Conservation (phyloP, 2,888 invertebrate genomes). For the Acronicta aceris region DNA sequence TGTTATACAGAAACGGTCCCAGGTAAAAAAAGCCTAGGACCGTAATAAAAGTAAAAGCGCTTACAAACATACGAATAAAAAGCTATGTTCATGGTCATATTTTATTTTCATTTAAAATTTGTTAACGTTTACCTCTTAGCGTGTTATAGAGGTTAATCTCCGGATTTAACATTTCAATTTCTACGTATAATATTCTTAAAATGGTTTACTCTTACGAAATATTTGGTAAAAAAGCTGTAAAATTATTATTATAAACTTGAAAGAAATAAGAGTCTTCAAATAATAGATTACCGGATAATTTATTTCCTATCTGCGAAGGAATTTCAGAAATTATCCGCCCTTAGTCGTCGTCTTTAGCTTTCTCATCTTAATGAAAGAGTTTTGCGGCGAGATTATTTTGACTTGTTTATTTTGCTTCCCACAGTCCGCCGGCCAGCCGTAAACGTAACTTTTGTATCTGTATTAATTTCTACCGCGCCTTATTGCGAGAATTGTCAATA, state of each 20-base stretch:
- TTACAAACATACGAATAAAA: too few species aligned
- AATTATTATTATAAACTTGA: too few species aligned
- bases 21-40: too few species aligned
- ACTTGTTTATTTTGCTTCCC: conserved; percentile 75
- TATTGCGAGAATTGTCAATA: conserved; percentile 36
- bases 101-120: too few species aligned
- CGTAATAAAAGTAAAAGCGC: too few species aligned
- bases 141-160: too few species aligned
- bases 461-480: conserved; percentile 54
- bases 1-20: too few species aligned
- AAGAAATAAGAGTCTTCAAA: conserved; percentile 12
- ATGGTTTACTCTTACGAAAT: too few species aligned
- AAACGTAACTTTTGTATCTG: conserved; percentile 40
- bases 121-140: too few species aligned
- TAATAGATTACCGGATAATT: conserved; percentile 51
- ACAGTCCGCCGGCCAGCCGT: conserved; percentile 55
- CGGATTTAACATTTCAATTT: too few species aligned
- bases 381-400: conserved; percentile 76
- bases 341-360: conserved; percentile 73
- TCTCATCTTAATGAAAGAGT: conserved; percentile 81
- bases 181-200: too few species aligned
- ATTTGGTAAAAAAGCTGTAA: too few species aligned
- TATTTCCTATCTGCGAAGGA: conserved; percentile 62
- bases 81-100: conserved; percentile 11
- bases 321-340: conserved; percentile 72